phyloP scores from a whole-genome alignment of 2,797 vertebrate species.

The Schizopygopsis malacanthus region DNA sequence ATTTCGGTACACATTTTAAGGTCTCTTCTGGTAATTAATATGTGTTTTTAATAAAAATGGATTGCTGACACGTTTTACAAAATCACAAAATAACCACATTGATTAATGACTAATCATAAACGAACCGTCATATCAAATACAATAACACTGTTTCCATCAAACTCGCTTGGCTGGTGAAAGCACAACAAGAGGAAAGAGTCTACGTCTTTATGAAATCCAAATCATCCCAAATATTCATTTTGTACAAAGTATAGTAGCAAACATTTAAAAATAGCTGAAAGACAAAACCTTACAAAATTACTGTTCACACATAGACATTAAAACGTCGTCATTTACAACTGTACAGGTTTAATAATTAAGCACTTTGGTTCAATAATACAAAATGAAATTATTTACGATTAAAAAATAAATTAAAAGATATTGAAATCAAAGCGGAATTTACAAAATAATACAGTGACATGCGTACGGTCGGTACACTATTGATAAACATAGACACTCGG shows the following conservation, averaged over 20 bases:
- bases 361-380: constrained; percentile 86
- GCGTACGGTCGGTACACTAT: constrained; percentile 56
- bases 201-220: constrained; percentile 78
- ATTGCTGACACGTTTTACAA: constrained; percentile 66
- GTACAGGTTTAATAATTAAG: constrained; percentile 77
- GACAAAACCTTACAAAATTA: constrained; percentile 73
- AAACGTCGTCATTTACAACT: constrained; percentile 80
- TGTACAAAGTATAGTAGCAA: constrained; percentile 83
- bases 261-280: constrained; percentile 70
- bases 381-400: constrained; percentile 70
- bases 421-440: constrained; percentile 71
- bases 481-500: constrained; percentile 63
- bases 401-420: constrained; percentile 82
- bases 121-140: constrained; percentile 78
- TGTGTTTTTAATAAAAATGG: constrained; percentile 64
- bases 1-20: constrained; percentile 78
- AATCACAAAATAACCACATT: constrained; percentile 78
- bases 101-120: constrained; percentile 73
- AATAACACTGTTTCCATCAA: constrained; percentile 71
- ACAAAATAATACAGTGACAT: constrained; percentile 79
- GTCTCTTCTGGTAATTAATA: constrained; percentile 69
- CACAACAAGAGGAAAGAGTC: constrained; percentile 72
- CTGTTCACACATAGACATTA: constrained; percentile 77
- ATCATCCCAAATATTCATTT: constrained; percentile 60
- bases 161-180: constrained; percentile 65